Percentiles rank a stretch among this genome's conserved stretches.
phyloP scores from a whole-genome alignment of 2,797 vertebrate genomes.

The Pseudochaenichthys georgianus region DNA sequence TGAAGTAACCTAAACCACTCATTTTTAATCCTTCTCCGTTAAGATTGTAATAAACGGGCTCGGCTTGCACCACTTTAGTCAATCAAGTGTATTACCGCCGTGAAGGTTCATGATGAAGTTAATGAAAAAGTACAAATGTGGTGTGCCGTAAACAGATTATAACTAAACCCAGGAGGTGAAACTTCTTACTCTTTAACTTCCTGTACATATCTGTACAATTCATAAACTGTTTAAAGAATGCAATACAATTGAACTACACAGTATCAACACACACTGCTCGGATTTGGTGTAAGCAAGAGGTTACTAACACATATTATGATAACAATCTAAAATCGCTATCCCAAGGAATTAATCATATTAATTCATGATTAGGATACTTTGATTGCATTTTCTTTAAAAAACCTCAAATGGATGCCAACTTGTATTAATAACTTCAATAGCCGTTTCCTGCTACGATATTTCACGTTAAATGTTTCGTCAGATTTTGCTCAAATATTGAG shows the following conservation, averaged over 20 bases:
- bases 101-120: constrained; percentile 53
- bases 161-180: constrained; percentile 12
- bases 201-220: neutral
- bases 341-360: too few species aligned
- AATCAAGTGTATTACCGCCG: constrained; percentile 52
- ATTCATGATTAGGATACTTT: too few species aligned
- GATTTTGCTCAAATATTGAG: too few species aligned
- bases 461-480: too few species aligned
- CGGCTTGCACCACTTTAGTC: constrained; percentile 53
- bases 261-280: neutral
- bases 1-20: constrained; percentile 59
- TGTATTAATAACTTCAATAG: too few species aligned
- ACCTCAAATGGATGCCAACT: too few species aligned
- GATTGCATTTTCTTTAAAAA: too few species aligned
- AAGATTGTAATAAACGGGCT: constrained; percentile 64
- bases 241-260: neutral
- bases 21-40: constrained; percentile 58
- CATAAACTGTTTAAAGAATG: neutral
- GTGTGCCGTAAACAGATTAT: constrained; percentile 37
- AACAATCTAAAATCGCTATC: too few species aligned
- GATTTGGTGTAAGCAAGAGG: too few species aligned
- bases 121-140: constrained; percentile 49
- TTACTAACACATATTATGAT: too few species aligned
- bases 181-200: constrained; percentile 9
- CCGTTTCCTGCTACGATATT: too few species aligned